Percentiles rank a stretch among this genome's conserved stretches.
Evolutionary conservation across 92 coral and sea anemone genomes (phyloP).

Genomic region (Epizoanthus ramosus): DNA sequence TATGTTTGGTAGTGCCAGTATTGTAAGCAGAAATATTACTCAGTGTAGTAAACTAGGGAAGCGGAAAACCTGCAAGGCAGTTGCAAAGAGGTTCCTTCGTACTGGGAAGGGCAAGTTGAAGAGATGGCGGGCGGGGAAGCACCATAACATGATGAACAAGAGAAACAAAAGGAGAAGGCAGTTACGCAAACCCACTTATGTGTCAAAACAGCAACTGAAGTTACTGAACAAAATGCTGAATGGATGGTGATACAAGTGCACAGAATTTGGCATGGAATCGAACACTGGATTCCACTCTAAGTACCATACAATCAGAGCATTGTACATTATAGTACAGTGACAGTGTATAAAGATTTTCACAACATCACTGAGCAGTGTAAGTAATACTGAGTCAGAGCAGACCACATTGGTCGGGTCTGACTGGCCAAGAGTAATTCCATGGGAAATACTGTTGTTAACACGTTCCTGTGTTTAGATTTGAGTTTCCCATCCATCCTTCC

Average conservation of each 20-base stretch:
- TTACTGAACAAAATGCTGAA: constrained; percentile 90
- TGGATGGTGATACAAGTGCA: constrained; percentile 66
- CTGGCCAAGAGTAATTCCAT: too few relatives aligned
- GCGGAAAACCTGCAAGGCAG: constrained; percentile 96
- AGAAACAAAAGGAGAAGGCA: constrained; percentile 80
- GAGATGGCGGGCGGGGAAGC: constrained; percentile 90
- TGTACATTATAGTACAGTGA: too few relatives aligned
- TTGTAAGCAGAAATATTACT: constrained; percentile 54
- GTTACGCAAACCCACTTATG: constrained; percentile 83
- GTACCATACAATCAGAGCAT: too few relatives aligned
- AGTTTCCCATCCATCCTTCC: too few relatives aligned
- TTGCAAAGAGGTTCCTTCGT: constrained; percentile 85
- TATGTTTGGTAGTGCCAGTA: neutral
- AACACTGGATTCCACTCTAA: too few relatives aligned
- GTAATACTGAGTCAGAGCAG: too few relatives aligned
- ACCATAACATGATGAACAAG: constrained; percentile 82
- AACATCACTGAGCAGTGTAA: too few relatives aligned
- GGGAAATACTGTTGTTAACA: too few relatives aligned
- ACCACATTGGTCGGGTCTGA: too few relatives aligned
- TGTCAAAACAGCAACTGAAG: constrained; percentile 82
- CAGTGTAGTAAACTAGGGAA: constrained; percentile 85
- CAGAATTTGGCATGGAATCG: neutral
- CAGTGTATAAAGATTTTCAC: neutral
- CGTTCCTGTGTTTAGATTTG: too few relatives aligned
- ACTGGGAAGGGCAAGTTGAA: constrained; percentile 94